Percentiles rank a stretch among this genome's conserved stretches.
Evolutionary conservation across 2,888 invertebrate species (phyloP).

Genomic region (Callosobruchus maculatus): DNA sequence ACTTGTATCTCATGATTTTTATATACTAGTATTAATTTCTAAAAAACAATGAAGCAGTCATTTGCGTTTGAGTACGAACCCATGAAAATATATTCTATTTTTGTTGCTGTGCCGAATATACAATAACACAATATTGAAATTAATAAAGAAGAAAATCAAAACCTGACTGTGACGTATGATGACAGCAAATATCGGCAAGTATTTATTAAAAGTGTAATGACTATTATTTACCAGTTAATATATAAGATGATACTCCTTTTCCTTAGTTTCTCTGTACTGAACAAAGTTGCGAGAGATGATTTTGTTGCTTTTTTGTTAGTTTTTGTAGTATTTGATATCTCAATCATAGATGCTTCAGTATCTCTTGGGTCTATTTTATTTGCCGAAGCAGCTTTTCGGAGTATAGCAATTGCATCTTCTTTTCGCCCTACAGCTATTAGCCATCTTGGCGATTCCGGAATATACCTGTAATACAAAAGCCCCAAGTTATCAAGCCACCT

Average conservation of each 20-base stretch:
- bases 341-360: slow-evolving; percentile 20
- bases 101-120: too few relatives aligned
- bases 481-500: too few relatives aligned
- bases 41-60: too few relatives aligned
- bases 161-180: too few relatives aligned
- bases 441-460: slow-evolving; percentile 65
- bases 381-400: slow-evolving; percentile 40
- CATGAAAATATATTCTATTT: too few relatives aligned
- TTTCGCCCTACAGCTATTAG: slow-evolving; percentile 55
- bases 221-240: slow-evolving; percentile 54
- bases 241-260: slow-evolving; percentile 52
- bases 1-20: too few relatives aligned
- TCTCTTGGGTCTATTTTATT: slow-evolving; percentile 34
- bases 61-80: too few relatives aligned
- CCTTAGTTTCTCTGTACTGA: slow-evolving; percentile 53
- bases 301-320: slow-evolving; percentile 25
- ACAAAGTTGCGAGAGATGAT: slow-evolving; percentile 47
- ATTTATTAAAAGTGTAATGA: background rate
- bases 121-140: too few relatives aligned
- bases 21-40: too few relatives aligned
- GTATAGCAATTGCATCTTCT: slow-evolving; percentile 51
- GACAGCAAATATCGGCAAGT: too few relatives aligned
- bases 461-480: slow-evolving; percentile 36
- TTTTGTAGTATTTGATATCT: slow-evolving; percentile 27
- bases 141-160: too few relatives aligned